Conservation (phyloP, 2,113 vertebrate species). For the Columbina picui region DNA sequence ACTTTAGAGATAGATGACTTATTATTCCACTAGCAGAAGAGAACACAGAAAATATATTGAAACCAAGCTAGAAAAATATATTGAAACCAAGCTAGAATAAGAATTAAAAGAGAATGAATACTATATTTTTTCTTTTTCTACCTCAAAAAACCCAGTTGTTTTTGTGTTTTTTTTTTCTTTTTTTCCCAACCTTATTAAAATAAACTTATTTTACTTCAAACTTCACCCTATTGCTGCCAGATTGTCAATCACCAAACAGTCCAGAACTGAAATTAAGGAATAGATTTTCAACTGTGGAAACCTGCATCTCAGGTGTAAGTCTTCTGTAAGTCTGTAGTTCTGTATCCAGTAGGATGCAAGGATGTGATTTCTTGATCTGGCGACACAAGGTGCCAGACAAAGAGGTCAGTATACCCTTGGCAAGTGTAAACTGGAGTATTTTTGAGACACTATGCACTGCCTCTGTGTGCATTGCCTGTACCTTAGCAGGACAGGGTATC, state of each 20-base stretch:
- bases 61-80: constrained; percentile 15
- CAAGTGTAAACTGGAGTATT: not conserved
- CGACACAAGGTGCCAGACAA: not conserved
- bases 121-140: not conserved
- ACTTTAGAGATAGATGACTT: constrained; percentile 6
- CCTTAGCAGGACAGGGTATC: not conserved
- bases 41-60: constrained; percentile 11
- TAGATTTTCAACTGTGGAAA: not conserved
- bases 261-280: not conserved
- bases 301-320: not conserved
- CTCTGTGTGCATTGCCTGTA: not conserved
- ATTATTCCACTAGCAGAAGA: not conserved
- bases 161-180: not conserved
- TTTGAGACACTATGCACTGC: not conserved
- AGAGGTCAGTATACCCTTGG: not conserved
- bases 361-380: not conserved
- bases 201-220: not conserved
- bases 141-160: not conserved
- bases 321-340: not conserved
- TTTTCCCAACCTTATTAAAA: not conserved
- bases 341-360: not conserved
- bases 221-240: not conserved
- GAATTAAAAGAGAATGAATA: not conserved
- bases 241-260: not conserved
- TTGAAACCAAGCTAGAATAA: not conserved